Evolutionary conservation across 2,888 invertebrate species (phyloP), one percentile per base, ranked within the genome.

Genomic region (Cataglyphis albicans): DNA sequence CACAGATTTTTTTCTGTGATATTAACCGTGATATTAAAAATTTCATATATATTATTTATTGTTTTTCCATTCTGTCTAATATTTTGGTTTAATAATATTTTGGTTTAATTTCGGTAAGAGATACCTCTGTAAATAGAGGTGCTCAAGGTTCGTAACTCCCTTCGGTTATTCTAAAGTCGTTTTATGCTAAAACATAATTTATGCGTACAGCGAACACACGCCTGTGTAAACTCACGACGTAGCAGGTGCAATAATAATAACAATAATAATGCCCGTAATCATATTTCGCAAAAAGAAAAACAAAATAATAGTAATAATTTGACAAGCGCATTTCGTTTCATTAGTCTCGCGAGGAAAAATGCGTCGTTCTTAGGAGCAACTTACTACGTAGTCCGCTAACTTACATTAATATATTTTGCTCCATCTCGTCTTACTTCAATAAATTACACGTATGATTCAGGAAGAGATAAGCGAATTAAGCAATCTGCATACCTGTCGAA

Each of bases 181-280:
- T n/a, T 21, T 25, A 15, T 48, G 21, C 29, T 29, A 29, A n/a
- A 75, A 9, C 0, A 38, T 52, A 75, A 75, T 75, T 75, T 75
- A 38, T 52, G n/a, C 10, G 15, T 5, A 15, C n/a, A 21, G 12
- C 32, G 6, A 18, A 15, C 21, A 35, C 18, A 32, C 41, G 41
- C n/a, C 63, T 74, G 52, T 75, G 21, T 75, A 64, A 75, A 64
- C 18, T 64, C 38, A 52, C 61, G 32, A 44, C 59, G 29, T 52
- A 21, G 48, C 72, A 59, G 41, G n/a, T 73, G 29, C 73, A 41
- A 35, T 25, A 72, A 72, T 25, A 57, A 10, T 35, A 52, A 57
- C 9, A 72, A 72, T 25, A 57, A 10, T 35, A 52, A 57, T 5
- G 7, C 41, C 12, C 73, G 29, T 59, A n/a, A 29, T 73, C 29